Conservation (phyloP, 1,140 invertebrate genomes). For the Hormaphis cornu region DNA sequence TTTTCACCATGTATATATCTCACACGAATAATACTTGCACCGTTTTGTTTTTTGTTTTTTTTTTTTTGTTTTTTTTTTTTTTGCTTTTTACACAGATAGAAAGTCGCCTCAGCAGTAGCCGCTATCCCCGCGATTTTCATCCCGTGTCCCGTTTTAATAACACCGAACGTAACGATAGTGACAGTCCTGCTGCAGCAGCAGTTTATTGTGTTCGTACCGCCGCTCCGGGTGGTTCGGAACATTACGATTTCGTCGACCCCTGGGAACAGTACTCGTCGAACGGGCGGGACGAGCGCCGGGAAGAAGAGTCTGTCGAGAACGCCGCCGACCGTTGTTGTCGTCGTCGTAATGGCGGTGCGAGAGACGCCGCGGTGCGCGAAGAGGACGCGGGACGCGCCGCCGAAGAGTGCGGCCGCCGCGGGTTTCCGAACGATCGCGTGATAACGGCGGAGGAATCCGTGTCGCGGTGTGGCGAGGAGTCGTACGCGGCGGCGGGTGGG, state of each 20-base stretch:
- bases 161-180: neutral
- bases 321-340: too few relatives aligned
- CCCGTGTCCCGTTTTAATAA: constrained; percentile 10
- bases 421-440: too few relatives aligned
- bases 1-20: constrained; percentile 24
- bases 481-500: too few relatives aligned
- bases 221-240: constrained; percentile 4
- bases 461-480: too few relatives aligned
- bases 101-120: constrained; percentile 40
- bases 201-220: neutral
- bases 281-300: too few relatives aligned
- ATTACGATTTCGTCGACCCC: constrained; percentile 43
- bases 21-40: constrained; percentile 29
- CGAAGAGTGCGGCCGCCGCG: too few relatives aligned
- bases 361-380: too few relatives aligned
- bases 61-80: too few relatives aligned
- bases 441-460: too few relatives aligned
- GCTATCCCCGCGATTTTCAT: constrained; percentile 34
- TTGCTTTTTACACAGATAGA: constrained; percentile 42
- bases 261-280: constrained; percentile 47
- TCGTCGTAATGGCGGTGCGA: too few relatives aligned
- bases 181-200: constrained; percentile 24
- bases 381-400: too few relatives aligned
- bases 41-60: constrained; percentile 32
- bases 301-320: too few relatives aligned